Evolutionary conservation across 2,888 invertebrate species (phyloP).

Genomic region (Glaucopsyche alexis): DNA sequence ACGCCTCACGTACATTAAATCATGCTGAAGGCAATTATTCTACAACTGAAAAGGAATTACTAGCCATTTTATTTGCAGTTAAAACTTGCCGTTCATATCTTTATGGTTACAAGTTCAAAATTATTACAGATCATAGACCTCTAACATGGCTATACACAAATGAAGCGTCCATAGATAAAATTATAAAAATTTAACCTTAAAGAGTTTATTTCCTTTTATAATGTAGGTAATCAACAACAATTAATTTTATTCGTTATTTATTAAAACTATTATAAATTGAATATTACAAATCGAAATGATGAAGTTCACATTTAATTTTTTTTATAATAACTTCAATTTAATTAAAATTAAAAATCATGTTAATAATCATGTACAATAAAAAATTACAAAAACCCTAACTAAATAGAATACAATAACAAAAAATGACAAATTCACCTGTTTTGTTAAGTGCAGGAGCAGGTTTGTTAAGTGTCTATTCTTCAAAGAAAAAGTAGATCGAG

Average conservation of each 20-base stretch:
- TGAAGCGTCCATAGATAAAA: no score
- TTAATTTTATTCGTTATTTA: no score
- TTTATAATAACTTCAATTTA: neutral
- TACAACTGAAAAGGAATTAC: slow-evolving; percentile 32
- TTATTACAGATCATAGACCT: slow-evolving; percentile 34
- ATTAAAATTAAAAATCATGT: neutral
- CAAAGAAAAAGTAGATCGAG: slow-evolving; percentile 25
- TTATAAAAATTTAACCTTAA: no score
- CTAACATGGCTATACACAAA: no score
- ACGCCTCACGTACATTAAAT: slow-evolving; percentile 42
- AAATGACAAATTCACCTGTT: slow-evolving; percentile 8
- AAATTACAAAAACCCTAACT: neutral
- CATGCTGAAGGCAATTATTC: slow-evolving; percentile 41
- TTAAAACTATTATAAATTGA: no score
- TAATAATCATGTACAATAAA: neutral
- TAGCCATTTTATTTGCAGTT: neutral
- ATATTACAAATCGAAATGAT: no score
- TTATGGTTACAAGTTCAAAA: slow-evolving; percentile 34
- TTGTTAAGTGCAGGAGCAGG: slow-evolving; percentile 15
- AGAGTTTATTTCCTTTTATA: no score
- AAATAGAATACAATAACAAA: slow-evolving; percentile 1
- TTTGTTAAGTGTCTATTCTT: neutral
- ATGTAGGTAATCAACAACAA: no score
- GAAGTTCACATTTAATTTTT: no score
- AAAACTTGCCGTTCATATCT: slow-evolving; percentile 31